Evolutionary conservation across 2,113 vertebrate genomes (phyloP), one percentile per base, ranked within the genome.

Genomic region (Coracopsis vasa): DNA sequence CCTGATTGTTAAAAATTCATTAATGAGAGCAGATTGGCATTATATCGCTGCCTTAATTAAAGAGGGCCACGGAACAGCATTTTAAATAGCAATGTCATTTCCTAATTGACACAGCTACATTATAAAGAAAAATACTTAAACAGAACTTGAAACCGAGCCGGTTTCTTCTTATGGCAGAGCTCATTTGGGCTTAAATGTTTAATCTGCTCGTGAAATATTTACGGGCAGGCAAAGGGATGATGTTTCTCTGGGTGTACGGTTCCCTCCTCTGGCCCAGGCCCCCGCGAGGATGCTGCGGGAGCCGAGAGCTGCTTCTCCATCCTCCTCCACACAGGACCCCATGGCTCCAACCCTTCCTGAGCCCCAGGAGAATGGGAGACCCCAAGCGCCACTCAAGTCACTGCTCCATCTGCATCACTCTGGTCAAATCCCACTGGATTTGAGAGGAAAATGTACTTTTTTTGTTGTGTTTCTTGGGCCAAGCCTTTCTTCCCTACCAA

Each of bases 151-250:
- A 95, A 92, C 92, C 2, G 28, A 88, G 94, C 56, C 1, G 51
- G 48, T 64, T 70, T 83, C 96, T 70, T 79, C 92, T 95, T 66
- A 94, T 86, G 97, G 97, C 94, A 74, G 80, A 61, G 88, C 88
- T 93, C 91, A n/a, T 96, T 87, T 84, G 45, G 78, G 89, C 91
- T 96, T 98, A 93, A 97, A 98, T 98, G 96, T 98, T 98, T 98
- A 98, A 98, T 98, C 95, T n/a, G 44, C 95, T 97, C 41, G 3
- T 98, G 92, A 97, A 98, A 98, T 97, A 98, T 98, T 98, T 96
- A 98, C 2, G 7, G 93, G 35, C 74, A 31, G 9, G 91, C 73
- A 84, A 92, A 81, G 70, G 88, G 97, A 97, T 98, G 82, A 72
- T 37, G 15, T 98, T 98, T 98, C 98, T 94, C 54, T 24, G 96